phyloP scores from a whole-genome alignment of 2,113 vertebrate genomes.

The Prietella phreatophila region DNA sequence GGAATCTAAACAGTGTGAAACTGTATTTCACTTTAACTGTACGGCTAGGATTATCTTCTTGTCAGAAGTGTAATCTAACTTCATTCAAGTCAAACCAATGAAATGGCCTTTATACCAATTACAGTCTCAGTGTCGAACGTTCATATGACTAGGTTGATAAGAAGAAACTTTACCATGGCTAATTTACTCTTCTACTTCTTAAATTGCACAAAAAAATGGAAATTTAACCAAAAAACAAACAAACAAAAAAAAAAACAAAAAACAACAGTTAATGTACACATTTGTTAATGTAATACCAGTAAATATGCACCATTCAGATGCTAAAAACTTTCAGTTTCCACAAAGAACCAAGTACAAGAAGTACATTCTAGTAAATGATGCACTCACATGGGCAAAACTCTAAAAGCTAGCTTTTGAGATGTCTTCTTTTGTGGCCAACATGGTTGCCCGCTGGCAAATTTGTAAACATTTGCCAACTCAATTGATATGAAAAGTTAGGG shows the following conservation, averaged over 20 bases:
- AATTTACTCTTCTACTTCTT: background rate
- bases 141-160: background rate
- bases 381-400: background rate
- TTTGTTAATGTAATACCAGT: too few relatives aligned
- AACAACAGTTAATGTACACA: too few relatives aligned
- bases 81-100: too few relatives aligned
- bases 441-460: background rate
- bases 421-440: too few relatives aligned
- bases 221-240: background rate
- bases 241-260: too few relatives aligned
- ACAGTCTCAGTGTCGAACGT: background rate
- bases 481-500: background rate
- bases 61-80: background rate
- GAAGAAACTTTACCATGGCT: background rate
- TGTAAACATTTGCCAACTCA: background rate
- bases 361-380: constrained; percentile 1
- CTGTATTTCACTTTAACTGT: background rate
- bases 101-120: too few relatives aligned
- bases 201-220: background rate
- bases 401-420: background rate
- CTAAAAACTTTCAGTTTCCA: background rate
- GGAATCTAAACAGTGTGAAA: background rate
- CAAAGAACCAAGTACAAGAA: background rate
- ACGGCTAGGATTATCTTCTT: background rate
- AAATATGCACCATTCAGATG: background rate